Evolutionary conservation across 2,888 invertebrate species (phyloP), one percentile per base, ranked within the genome.

Genomic region (Sinotaia quadrata): DNA sequence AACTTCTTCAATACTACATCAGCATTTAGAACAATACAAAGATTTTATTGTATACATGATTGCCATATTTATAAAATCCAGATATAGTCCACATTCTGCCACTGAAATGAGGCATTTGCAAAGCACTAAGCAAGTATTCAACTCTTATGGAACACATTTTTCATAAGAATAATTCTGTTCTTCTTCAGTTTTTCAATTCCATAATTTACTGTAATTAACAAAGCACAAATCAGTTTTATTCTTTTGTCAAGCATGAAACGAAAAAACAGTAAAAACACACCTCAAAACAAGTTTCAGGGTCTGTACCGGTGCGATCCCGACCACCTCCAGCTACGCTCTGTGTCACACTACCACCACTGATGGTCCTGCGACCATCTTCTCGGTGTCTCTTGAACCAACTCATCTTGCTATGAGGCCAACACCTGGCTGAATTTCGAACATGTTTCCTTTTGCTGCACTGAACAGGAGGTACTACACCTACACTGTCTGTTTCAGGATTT

Each of bases 211-310:
- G n/a, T n/a, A n/a, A n/a, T n/a, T n/a, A n/a, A n/a, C 41, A 47
- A 8, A 21, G 2, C 7, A 41, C 41, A 47, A 47, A 5, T 47
- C 47, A 8, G 0, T 47, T 0, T 47, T 3, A 24, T 15, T 7
- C 24, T 24, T 47, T 15, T 24, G 3, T 47, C 47, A 41, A 12
- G 21, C 47, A 47, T 18, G 21, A 7, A 47, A 47, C 7, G 24
- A 8, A 8, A 47, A 47, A 18, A 47, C 8, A 47, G 47, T 47
- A 8, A 8, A 47, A 7, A 70, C 67, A 60, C n/a, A 74, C 74
- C 88, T 94, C 95, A 85, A 94, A 95, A 88, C 96, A 96, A 8
- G 96, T 96, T 65, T 82, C 83, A 2, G 87, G 87, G 68, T 94
- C 93, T 0, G 95, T 86, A 90, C 82, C 79, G n/a, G 79, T 67